A percentile compares a stretch with the other conserved stretches of the same genome.
Conservation (phyloP, 2,113 vertebrate species). For the Chaenocephalus aceratus region DNA sequence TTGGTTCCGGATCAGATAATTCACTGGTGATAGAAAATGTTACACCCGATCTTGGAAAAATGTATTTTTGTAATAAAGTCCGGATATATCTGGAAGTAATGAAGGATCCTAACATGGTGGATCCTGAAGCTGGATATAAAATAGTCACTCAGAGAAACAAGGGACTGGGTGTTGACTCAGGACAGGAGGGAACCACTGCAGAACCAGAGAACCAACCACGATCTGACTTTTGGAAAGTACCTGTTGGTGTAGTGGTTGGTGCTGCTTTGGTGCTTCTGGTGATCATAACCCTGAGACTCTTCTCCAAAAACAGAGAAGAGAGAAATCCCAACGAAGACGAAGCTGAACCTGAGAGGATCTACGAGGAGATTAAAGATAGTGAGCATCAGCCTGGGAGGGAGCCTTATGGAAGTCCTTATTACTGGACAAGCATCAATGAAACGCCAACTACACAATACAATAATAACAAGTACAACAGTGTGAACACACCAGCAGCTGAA, state of each 20-base stretch:
- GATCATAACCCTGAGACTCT: not conserved
- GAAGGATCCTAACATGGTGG: too few species aligned
- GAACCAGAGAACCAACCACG: not conserved
- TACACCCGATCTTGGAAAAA: accelerated
- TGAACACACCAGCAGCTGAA: not conserved
- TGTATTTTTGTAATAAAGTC: constrained; percentile 45
- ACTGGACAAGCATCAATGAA: not conserved
- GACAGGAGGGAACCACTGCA: too few species aligned
- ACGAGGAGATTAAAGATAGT: not conserved
- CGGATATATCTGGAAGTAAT: too few species aligned
- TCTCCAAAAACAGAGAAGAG: not conserved
- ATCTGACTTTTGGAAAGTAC: constrained; percentile 26
- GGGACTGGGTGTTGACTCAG: too few species aligned
- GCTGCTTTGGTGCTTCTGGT: not conserved
- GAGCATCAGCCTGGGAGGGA: not conserved
- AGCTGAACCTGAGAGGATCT: not conserved
- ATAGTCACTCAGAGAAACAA: too few species aligned
- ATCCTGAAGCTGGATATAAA: too few species aligned
- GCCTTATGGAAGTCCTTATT: not conserved
- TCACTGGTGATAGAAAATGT: constrained; percentile 3
- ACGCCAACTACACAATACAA: accelerated
- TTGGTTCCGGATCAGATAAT: accelerated
- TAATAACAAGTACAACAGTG: not conserved
- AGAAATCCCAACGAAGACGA: accelerated
- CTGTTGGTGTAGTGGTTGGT: not conserved